Percentiles rank a stretch among this genome's conserved stretches.
Conservation (phyloP, 1,140 invertebrate species). For the Galleria mellonella region DNA sequence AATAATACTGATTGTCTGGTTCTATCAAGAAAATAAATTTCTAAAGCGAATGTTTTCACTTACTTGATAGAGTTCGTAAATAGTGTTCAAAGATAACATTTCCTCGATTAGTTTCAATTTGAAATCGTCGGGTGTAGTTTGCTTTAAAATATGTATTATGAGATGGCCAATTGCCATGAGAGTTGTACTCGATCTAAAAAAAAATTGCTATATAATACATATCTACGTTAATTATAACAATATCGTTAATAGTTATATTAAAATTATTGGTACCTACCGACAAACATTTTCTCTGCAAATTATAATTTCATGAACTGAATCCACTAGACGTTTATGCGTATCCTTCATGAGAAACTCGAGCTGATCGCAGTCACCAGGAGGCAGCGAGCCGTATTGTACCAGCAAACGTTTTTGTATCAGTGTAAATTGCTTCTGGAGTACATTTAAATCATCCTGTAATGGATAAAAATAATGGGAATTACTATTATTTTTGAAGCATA, state of each 20-base stretch:
- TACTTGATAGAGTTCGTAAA: conserved; percentile 54
- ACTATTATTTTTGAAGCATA: too few species aligned
- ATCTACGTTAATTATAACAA: not conserved
- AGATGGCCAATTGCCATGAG: conserved; percentile 38
- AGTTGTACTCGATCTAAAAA: conserved; percentile 39
- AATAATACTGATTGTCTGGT: too few species aligned
- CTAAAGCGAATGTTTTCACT: conserved; percentile 2
- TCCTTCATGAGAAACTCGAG: conserved; percentile 83
- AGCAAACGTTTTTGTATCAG: conserved; percentile 83
- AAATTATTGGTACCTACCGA: conserved; percentile 26
- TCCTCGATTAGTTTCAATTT: conserved; percentile 55
- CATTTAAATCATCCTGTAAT: conserved; percentile 76
- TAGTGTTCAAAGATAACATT: conserved; percentile 44
- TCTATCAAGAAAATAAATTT: too few species aligned
- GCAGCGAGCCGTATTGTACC: conserved; percentile 85
- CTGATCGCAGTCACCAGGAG: conserved; percentile 81
- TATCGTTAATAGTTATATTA: not conserved
- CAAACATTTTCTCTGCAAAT: conserved; percentile 31
- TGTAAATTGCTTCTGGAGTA: conserved; percentile 81
- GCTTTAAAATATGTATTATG: conserved; percentile 36
- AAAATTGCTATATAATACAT: not conserved
- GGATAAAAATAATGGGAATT: too few species aligned
- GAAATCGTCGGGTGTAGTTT: conserved; percentile 29
- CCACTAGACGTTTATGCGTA: conserved; percentile 79
- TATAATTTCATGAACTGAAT: conserved; percentile 63